phyloP scores from a whole-genome alignment of 2,797 vertebrate species.

The Acrossocheilus wenchowensis region DNA sequence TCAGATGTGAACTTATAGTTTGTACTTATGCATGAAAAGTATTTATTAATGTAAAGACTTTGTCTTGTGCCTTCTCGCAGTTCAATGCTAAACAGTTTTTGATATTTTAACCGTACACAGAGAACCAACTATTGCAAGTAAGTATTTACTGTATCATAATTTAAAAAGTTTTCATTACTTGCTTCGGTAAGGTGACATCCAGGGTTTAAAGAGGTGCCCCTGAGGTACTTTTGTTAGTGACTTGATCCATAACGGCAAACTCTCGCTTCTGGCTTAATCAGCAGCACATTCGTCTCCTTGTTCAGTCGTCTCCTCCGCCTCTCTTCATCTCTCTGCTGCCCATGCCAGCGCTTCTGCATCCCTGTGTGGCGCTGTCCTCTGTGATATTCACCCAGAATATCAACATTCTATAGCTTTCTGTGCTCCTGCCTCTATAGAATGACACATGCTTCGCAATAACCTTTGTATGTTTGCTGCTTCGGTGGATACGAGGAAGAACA shows the following conservation, averaged over 20 bases:
- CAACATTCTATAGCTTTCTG: conserved; percentile 59
- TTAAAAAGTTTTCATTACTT: not conserved
- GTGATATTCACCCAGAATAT: conserved; percentile 60
- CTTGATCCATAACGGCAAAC: conserved; percentile 26
- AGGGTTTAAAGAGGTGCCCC: not conserved
- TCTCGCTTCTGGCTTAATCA: conserved; percentile 37
- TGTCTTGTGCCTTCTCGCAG: conserved; percentile 46
- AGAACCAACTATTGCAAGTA: conserved; percentile 32
- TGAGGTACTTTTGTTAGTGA: conserved; percentile 13
- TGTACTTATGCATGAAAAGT: not conserved
- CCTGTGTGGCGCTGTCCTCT: conserved; percentile 36
- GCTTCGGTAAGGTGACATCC: conserved; percentile 1
- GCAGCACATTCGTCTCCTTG: conserved; percentile 43
- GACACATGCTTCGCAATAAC: conserved; percentile 53
- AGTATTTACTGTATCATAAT: conserved; percentile 41
- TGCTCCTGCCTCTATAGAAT: conserved; percentile 57
- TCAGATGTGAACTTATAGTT: not conserved
- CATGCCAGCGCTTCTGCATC: conserved; percentile 31
- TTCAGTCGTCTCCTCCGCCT: conserved; percentile 28
- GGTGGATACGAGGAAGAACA: not conserved
- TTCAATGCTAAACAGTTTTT: conserved; percentile 43
- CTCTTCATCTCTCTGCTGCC: conserved; percentile 51
- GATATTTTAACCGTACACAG: conserved; percentile 35
- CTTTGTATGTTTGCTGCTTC: conserved; percentile 44
- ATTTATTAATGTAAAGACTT: conserved; percentile 38